These are phyloP conservation scores for Cephus sareptanus DNA, from an alignment of 2,888 invertebrate genomes.

Conservation along the genomic window DNA sequence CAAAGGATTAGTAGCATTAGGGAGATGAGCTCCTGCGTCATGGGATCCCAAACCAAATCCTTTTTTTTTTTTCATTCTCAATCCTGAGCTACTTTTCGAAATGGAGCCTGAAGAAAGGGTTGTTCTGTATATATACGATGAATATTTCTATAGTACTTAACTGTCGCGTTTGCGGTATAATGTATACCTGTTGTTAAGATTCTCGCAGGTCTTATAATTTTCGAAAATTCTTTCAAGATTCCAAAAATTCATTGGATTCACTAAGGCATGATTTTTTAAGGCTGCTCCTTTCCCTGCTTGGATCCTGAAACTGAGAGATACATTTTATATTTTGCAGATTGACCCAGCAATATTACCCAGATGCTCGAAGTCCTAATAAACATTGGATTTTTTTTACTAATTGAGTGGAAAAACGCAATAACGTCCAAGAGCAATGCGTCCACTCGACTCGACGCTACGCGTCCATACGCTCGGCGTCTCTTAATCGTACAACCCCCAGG, in stretches of 20 bases:
- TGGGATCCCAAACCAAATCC: conserved; percentile 27
- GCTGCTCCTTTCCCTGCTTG: no score
- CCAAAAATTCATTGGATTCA: background rate
- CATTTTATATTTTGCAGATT: background rate
- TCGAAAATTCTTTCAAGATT: background rate
- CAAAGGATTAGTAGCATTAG: conserved; percentile 11
- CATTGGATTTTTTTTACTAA: conserved; percentile 32
- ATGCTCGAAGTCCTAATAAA: conserved; percentile 13
- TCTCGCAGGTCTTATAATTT: background rate
- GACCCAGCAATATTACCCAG: background rate
- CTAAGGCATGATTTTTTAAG: background rate
- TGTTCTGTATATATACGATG: conserved; percentile 26
- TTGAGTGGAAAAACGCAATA: conserved; percentile 34
- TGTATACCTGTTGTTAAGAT: background rate
- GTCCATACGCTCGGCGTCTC: background rate
- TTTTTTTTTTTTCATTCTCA: conserved; percentile 7
- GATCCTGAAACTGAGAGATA: no score
- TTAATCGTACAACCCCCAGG: background rate
- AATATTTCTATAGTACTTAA: background rate
- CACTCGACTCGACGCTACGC: conserved; percentile 8
- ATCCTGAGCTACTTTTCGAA: conserved; percentile 27
- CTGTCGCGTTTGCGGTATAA: background rate
- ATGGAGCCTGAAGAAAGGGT: conserved; percentile 45
- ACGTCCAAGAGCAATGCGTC: background rate
- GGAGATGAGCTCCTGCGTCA: conserved; percentile 32